Base-by-base conservation (phyloP, 2,797 vertebrate species). In the Amphiprion clarkii region DNA sequence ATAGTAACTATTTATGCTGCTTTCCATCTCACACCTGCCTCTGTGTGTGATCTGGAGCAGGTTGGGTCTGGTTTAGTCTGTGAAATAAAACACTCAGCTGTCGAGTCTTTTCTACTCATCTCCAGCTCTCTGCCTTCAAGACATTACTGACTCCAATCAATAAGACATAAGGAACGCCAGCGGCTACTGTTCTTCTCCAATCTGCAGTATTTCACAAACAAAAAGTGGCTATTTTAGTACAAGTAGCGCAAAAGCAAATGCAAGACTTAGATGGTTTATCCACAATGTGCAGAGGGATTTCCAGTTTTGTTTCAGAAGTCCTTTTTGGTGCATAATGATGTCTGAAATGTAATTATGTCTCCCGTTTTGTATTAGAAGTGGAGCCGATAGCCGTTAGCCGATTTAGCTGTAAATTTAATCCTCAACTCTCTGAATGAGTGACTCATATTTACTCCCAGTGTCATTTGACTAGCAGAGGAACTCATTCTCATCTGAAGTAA, bases 291-390 rank as follows among this genome's bases (percentile, higher is more conserved):
- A 46, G 16, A 57, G 33, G 19, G 51, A 71, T 17, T 79, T 44
- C 4, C 44, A 55, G 49, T 1, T 49, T 60, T 51, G 29, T 44
- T 39, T 73, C 23, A 49, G 23, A 53, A 31, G 57, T 17, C 19
- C 0, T 2, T 71, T 55, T 57, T 57, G 27, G 7, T 52, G n/a
- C 49, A 52, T 56, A 61, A 61, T 13, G 27, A 25, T 36, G 51
- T 59, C 57, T 70, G 49, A 58, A 69, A 72, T 51, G 58, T 66
- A 61, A 66, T 64, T 52, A 61, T 12, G 9, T 53, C 27, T 52
- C 27, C 19, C n/a, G 48, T 40, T 64, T 71, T 19, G 63, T 51
- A 13, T n/a, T 19, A 74, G 36, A 59, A 65, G 51, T 59, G 25
- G 29, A 29, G 21, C 23, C n/a, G n/a, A n/a, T n/a, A n/a, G n/a